Conservation (phyloP, 2,113 vertebrate genomes). For the Plectropomus leopardus region DNA sequence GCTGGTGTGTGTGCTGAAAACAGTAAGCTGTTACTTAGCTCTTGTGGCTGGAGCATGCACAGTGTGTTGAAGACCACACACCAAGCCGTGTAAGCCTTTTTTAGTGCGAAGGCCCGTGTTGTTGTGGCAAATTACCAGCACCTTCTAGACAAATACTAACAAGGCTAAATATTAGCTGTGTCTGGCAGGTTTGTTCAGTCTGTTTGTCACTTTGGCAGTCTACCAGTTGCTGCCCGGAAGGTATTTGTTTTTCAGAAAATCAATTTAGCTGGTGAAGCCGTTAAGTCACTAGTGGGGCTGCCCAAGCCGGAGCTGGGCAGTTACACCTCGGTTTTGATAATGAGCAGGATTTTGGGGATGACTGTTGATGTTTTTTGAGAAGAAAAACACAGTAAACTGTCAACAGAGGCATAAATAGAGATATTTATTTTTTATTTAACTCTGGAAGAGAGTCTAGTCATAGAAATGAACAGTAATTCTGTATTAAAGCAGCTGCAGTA, state of each 20-base stretch:
- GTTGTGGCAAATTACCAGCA: background rate
- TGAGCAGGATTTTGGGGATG: background rate
- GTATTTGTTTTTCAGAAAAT: constrained; percentile 47
- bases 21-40: background rate
- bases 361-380: background rate
- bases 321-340: fast-evolving
- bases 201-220: constrained; percentile 20
- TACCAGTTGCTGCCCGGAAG: background rate
- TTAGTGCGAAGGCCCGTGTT: constrained; percentile 1
- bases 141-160: background rate
- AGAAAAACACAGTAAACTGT: too few species aligned
- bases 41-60: background rate
- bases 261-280: constrained; percentile 7
- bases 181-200: constrained; percentile 4
- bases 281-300: background rate
- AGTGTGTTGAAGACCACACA: background rate
- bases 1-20: background rate
- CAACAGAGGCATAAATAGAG: too few species aligned
- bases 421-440: background rate
- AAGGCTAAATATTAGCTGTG: background rate
- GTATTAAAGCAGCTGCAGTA: background rate
- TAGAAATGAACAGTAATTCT: background rate
- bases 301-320: background rate
- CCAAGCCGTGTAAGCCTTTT: background rate
- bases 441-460: too few species aligned